Conservation (phyloP, 2,113 vertebrate species). For the Hassar affinis region DNA sequence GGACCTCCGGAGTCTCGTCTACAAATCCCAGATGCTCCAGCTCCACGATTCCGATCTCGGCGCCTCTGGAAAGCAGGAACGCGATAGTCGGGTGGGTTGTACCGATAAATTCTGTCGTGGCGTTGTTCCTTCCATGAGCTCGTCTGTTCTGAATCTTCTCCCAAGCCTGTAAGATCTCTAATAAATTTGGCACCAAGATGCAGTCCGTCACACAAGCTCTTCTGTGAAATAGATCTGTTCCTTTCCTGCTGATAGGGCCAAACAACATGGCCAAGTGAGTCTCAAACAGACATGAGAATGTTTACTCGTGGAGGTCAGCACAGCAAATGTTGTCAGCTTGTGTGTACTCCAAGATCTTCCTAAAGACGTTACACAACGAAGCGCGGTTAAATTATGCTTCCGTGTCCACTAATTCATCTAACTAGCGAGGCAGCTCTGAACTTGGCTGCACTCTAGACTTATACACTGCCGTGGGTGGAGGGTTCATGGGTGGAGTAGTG, state of each 20-base stretch:
- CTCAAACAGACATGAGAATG: conserved; percentile 29
- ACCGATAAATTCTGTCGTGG: conserved; percentile 20
- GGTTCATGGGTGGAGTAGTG: conserved; percentile 13
- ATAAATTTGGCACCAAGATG: conserved; percentile 35
- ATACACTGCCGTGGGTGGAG: conserved; percentile 9
- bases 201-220: conserved; percentile 19
- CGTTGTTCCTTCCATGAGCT: conserved; percentile 9
- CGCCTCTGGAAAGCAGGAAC: conserved; percentile 1
- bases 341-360: conserved; percentile 11
- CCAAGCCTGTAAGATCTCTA: conserved; percentile 8
- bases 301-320: conserved; percentile 46
- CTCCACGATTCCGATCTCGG: conserved; percentile 18
- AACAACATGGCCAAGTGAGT: conserved; percentile 33
- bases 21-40: conserved; percentile 28
- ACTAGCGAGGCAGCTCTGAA: conserved; percentile 36
- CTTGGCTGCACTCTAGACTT: conserved; percentile 35
- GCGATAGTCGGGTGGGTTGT: background rate
- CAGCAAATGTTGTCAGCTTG: conserved; percentile 36
- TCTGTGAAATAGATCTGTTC: conserved; percentile 27
- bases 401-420: conserved; percentile 26
- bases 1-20: conserved; percentile 26
- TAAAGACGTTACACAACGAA: conserved; percentile 9
- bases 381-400: background rate
- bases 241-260: conserved; percentile 26
- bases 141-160: conserved; percentile 17